Percentiles rank a stretch among this genome's conserved stretches.
Evolutionary conservation across 2,797 vertebrate species (phyloP).

Genomic region (Craterocephalus amniculus): DNA sequence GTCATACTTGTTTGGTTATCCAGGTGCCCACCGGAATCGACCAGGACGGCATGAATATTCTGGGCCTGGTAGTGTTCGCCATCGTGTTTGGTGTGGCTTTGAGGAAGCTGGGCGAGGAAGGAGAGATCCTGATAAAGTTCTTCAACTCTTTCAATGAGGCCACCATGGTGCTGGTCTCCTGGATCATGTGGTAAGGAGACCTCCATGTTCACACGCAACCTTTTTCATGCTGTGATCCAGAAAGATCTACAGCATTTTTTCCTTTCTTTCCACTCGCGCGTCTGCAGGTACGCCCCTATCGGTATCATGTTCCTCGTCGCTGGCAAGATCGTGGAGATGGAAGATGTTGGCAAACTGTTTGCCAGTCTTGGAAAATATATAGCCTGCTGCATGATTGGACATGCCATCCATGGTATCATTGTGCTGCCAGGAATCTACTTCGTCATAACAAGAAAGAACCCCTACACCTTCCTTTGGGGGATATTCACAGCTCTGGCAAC

Average conservation of each 20-base stretch:
- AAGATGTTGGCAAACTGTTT: conserved; percentile 84
- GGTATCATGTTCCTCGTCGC: conserved; percentile 95
- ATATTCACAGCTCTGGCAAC: conserved; percentile 88
- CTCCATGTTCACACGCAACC: too few species aligned
- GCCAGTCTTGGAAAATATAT: conserved; percentile 90
- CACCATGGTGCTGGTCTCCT: conserved; percentile 98
- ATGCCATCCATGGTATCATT: conserved; percentile 87
- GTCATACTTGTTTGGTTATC: background rate
- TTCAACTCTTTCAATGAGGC: conserved; percentile 97
- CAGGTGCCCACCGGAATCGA: conserved; percentile 80
- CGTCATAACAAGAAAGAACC: conserved; percentile 88
- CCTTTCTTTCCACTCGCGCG: background rate
- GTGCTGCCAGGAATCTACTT: conserved; percentile 90
- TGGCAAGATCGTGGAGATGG: conserved; percentile 90
- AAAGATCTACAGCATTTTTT: background rate
- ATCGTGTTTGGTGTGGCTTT: conserved; percentile 90
- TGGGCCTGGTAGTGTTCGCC: conserved; percentile 92
- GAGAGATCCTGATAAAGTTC: conserved; percentile 91
- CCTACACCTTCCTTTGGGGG: conserved; percentile 90
- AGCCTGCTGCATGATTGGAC: conserved; percentile 88
- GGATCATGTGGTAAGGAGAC: conserved; percentile 96
- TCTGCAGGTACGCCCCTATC: conserved; percentile 88
- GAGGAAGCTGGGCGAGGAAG: conserved; percentile 89
- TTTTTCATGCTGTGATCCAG: background rate
- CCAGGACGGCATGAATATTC: conserved; percentile 91